phyloP scores from a whole-genome alignment of 1,140 invertebrate genomes.

The Drosophila orosa region DNA sequence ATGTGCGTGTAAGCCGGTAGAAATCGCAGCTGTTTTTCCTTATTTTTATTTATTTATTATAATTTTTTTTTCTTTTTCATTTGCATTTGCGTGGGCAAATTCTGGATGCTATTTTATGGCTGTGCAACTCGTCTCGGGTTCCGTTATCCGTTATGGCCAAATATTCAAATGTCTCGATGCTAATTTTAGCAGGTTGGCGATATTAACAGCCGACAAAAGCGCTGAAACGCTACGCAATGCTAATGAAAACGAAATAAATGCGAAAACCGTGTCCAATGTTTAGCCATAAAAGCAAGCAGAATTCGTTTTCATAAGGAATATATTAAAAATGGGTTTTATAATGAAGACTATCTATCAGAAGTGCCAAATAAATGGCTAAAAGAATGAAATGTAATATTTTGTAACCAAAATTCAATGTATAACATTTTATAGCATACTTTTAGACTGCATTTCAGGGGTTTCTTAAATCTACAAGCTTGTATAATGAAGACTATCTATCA shows the following conservation, averaged over 20 bases:
- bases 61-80: conserved; percentile 22
- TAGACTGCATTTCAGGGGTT: too few species aligned
- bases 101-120: conserved; percentile 35
- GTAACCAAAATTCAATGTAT: too few species aligned
- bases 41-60: conserved; percentile 32
- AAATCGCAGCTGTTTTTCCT: conserved; percentile 68
- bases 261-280: background rate
- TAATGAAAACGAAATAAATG: conserved; percentile 39
- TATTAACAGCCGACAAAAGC: conserved; percentile 32
- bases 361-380: background rate
- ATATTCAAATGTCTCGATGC: conserved; percentile 31
- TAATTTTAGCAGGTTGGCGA: conserved; percentile 61
- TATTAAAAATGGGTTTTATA: background rate
- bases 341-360: background rate
- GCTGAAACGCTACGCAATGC: conserved; percentile 47
- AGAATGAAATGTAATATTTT: background rate
- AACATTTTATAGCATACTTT: too few species aligned
- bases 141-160: conserved; percentile 67
- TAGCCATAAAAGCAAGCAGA: background rate
- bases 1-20: conserved; percentile 39
- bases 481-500: background rate
- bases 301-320: background rate
- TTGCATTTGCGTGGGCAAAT: conserved; percentile 31
- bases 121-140: conserved; percentile 67
- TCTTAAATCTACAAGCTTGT: too few species aligned